phyloP scores from a whole-genome alignment of 2,113 vertebrate genomes.

The Noturus placidus region DNA sequence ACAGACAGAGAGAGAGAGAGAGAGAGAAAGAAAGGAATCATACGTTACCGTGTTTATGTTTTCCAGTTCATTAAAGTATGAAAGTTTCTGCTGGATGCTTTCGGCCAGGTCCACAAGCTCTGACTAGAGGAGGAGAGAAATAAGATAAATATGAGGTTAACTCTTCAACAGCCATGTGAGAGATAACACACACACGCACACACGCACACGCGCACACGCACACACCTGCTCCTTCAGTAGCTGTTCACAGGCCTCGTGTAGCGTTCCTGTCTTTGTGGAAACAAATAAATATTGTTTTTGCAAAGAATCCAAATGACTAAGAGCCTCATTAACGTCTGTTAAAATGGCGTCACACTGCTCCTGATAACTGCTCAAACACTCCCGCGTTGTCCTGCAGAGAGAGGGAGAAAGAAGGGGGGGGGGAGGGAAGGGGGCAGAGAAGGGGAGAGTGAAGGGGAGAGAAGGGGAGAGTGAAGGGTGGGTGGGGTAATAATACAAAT shows the following conservation, averaged over 20 bases:
- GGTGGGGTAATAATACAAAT: too few relatives aligned
- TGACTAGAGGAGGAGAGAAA: constrained; percentile 71
- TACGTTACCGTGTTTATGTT: constrained; percentile 87
- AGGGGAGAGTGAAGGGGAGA: constrained; percentile 26
- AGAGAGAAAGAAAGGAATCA: neutral
- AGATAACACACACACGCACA: neutral
- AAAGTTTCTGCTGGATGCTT: constrained; percentile 96
- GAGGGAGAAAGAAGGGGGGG: neutral
- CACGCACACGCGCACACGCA: constrained; percentile 65
- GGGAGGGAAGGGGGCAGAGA: constrained; percentile 2
- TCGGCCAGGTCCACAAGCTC: constrained; percentile 93
- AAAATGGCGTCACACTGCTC: constrained; percentile 93
- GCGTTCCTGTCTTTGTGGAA: constrained; percentile 91
- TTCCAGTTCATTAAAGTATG: constrained; percentile 97
- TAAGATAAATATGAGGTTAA: neutral
- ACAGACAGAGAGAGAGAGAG: too few relatives aligned
- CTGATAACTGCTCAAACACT: constrained; percentile 90
- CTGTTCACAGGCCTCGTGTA: constrained; percentile 96
- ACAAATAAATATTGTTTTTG: constrained; percentile 98
- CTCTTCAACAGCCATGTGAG: neutral
- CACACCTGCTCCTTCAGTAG: constrained; percentile 94
- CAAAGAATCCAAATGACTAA: constrained; percentile 89
- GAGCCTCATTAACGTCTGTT: constrained; percentile 85
- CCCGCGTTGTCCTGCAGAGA: constrained; percentile 83
- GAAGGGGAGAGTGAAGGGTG: neutral